phyloP scores from a whole-genome alignment of 2,888 invertebrate species.

The Trachelus iudaicus region DNA sequence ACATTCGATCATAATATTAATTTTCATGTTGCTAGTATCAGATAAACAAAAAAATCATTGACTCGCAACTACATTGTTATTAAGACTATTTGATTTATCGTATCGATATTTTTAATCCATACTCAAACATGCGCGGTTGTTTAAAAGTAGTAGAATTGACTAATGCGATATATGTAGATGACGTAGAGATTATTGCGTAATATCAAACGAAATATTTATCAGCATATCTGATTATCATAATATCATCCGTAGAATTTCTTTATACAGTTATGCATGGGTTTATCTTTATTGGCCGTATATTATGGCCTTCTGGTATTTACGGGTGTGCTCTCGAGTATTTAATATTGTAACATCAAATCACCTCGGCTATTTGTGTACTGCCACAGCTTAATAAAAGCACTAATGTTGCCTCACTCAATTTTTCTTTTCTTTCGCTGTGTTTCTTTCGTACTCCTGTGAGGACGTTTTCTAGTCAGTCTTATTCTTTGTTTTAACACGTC shows the following conservation, averaged over 20 bases:
- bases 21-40: not conserved
- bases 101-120: not conserved
- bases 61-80: not conserved
- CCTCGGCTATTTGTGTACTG: slow-evolving; percentile 38
- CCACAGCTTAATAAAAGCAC: slow-evolving; percentile 47
- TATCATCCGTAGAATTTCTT: not conserved
- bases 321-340: not conserved
- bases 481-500: not conserved
- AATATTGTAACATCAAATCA: not conserved
- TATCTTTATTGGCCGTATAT: not conserved
- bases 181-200: not conserved
- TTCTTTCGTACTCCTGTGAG: slow-evolving; percentile 12
- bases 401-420: slow-evolving; percentile 20
- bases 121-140: not conserved
- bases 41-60: not conserved
- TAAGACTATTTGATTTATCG: not conserved
- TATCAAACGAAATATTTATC: not conserved
- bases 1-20: not conserved
- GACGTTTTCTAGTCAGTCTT: slow-evolving; percentile 1
- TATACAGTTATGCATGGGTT: not conserved
- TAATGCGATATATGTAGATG: not conserved
- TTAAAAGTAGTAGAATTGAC: not conserved
- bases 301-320: not conserved
- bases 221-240: not conserved
- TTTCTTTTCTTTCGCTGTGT: slow-evolving; percentile 12